Evolutionary conservation across 2,113 vertebrate genomes (phyloP).

Genomic region (Syngnathus floridae): DNA sequence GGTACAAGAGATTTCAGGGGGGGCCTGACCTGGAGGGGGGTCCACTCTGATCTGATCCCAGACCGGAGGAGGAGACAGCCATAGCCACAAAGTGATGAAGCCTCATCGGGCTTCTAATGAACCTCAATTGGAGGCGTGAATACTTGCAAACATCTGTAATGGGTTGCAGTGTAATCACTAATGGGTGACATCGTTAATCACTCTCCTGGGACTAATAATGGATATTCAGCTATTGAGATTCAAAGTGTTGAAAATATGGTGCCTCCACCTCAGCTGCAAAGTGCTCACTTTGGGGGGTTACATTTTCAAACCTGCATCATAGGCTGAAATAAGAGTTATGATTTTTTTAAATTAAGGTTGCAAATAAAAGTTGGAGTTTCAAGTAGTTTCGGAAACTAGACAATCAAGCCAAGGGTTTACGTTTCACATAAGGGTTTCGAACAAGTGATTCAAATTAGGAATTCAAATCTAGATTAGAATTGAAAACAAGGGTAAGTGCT

Average conservation of each 20-base stretch:
- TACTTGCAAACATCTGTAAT: conserved; percentile 13
- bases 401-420: too few species aligned
- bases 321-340: neutral
- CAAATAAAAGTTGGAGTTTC: too few species aligned
- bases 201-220: neutral
- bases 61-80: conserved; percentile 11
- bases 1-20: conserved; percentile 24
- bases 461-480: too few species aligned
- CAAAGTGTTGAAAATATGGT: neutral
- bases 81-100: conserved; percentile 33
- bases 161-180: neutral
- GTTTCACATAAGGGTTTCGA: neutral
- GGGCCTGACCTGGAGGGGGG: conserved; percentile 57
- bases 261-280: neutral
- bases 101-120: conserved; percentile 24
- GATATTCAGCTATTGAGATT: neutral
- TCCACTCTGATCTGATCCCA: conserved; percentile 27
- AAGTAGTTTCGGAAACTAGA: too few species aligned
- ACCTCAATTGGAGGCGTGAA: conserved; percentile 25
- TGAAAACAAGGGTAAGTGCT: too few species aligned
- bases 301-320: too few species aligned
- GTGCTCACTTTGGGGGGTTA: neutral
- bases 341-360: too few species aligned
- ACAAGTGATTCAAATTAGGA: neutral
- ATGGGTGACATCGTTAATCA: neutral